phyloP scores from a whole-genome alignment of 2,797 vertebrate species.

The Silurus aristotelis region DNA sequence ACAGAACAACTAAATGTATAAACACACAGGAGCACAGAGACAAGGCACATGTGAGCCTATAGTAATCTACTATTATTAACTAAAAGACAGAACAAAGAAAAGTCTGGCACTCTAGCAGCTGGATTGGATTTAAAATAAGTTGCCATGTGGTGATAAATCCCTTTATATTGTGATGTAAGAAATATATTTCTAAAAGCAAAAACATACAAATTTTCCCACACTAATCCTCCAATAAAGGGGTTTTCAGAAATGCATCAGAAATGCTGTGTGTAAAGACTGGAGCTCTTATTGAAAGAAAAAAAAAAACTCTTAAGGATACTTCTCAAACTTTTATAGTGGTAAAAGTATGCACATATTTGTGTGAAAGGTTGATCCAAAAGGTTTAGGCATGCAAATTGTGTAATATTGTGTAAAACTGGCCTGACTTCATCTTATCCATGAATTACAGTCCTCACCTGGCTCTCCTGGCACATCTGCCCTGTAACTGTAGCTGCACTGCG shows the following conservation, averaged over 20 bases:
- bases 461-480: slow-evolving; percentile 95
- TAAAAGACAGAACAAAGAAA: background rate
- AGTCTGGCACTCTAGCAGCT: background rate
- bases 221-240: background rate
- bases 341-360: background rate
- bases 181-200: background rate
- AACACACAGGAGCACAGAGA: background rate
- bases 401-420: background rate
- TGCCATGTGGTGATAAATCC: background rate
- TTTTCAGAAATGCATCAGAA: background rate
- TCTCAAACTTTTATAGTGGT: background rate
- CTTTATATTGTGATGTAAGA: background rate
- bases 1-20: background rate
- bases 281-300: background rate
- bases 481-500: slow-evolving; percentile 89
- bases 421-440: background rate
- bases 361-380: background rate
- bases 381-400: background rate
- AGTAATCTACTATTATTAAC: background rate
- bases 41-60: background rate
- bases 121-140: background rate
- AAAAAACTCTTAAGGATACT: background rate
- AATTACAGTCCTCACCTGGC: slow-evolving; percentile 79
- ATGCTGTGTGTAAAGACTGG: background rate
- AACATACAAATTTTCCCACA: background rate